A percentile compares a stretch with the other conserved stretches of the same genome.
These are phyloP conservation scores for Fregata magnificens DNA, from an alignment of 2,113 vertebrate species.

Conservation along the genomic window DNA sequence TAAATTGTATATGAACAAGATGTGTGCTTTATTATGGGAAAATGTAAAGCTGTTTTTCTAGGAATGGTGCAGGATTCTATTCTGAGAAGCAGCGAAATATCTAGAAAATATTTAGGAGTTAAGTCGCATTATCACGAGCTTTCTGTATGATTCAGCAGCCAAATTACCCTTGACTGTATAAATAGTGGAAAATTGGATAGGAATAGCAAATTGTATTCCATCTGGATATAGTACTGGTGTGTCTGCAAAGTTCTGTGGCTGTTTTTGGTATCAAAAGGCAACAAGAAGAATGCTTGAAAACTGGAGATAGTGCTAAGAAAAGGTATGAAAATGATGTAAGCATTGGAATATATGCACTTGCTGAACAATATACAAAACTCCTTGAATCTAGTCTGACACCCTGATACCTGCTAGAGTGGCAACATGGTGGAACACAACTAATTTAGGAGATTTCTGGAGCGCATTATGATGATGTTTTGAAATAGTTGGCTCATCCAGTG, in stretches of 20 bases:
- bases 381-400: not conserved
- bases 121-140: not conserved
- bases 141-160: slow-evolving; percentile 25
- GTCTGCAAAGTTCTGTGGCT: not conserved
- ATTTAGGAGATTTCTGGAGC: not conserved
- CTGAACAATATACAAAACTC: not conserved
- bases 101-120: not conserved
- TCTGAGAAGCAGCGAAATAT: not conserved
- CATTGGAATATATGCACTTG: not conserved
- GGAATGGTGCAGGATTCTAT: slow-evolving; percentile 8
- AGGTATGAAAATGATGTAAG: not conserved
- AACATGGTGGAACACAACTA: not conserved
- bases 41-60: not conserved
- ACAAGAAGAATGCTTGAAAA: not conserved
- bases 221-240: slow-evolving; percentile 6
- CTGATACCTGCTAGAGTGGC: not conserved
- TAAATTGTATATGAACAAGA: not conserved
- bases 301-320: not conserved
- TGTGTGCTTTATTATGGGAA: not conserved
- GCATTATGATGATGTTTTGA: not conserved
- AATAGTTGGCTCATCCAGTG: not conserved
- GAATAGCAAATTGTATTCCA: slow-evolving; percentile 25
- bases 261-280: not conserved
- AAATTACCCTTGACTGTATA: slow-evolving; percentile 48
- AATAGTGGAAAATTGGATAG: slow-evolving; percentile 52